Conservation (phyloP, 2,113 vertebrate genomes). For the Pogona vitticeps region DNA sequence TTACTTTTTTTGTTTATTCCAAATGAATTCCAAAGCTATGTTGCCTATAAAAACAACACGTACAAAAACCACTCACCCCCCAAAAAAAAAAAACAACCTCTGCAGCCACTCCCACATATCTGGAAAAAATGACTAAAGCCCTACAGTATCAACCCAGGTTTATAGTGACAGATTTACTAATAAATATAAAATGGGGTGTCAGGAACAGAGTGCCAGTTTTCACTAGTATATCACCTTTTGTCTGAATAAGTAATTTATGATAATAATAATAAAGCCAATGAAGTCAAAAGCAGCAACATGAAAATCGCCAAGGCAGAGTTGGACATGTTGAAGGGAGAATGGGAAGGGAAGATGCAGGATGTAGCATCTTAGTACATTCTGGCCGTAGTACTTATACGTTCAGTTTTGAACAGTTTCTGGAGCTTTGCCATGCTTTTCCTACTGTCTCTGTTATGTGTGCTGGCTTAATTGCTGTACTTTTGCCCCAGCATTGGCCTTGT, state of each 20-base stretch:
- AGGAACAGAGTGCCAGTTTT: neutral
- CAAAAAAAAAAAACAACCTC: no score
- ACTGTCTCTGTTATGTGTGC: no score
- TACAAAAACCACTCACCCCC: neutral
- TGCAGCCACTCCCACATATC: neutral
- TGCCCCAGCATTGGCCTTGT: neutral
- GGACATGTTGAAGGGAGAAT: neutral
- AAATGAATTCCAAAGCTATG: neutral
- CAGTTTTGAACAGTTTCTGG: no score
- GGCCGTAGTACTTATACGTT: fast-evolving
- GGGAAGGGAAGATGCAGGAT: fast-evolving
- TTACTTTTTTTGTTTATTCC: neutral
- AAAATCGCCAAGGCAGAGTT: neutral
- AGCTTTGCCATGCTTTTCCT: neutral
- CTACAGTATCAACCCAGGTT: neutral
- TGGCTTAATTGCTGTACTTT: neutral
- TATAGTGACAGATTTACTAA: neutral
- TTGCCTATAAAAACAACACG: neutral
- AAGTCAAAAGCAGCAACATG: neutral
- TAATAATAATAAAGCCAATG: neutral
- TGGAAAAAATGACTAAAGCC: neutral
- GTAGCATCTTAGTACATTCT: neutral
- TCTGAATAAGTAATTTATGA: neutral
- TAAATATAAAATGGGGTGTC: neutral
- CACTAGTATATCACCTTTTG: neutral